Base-by-base conservation (phyloP, 2,113 vertebrate genomes). In the Piaya cayana region DNA sequence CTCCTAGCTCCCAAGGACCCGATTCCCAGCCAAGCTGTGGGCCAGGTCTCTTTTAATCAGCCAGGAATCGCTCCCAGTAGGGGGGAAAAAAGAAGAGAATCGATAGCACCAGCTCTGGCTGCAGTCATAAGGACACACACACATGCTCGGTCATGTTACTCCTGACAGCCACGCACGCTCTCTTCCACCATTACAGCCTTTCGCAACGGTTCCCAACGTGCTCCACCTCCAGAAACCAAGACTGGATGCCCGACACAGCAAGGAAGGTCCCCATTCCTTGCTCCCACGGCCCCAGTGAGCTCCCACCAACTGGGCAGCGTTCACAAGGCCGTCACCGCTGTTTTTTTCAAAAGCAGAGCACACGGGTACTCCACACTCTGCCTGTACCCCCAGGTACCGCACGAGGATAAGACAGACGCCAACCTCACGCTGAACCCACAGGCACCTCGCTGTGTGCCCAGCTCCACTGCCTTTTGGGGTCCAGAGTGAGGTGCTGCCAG, bases 311-410 rank as follows among this genome's bases (percentile, higher is more conserved):
- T 8, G 2, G 69, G 18, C 58, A 11, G 18, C 3, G 1, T 25
- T 17, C 32, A 0, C 39, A 12, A 47, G 4, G 2, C 30, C 8
- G 0, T 1, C 37, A 14, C 22, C 58, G 2, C 58, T 0, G 11
- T 21, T n/a, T 6, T 42, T 32, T 8, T 20, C 10, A 16, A 19
- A 36, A 47, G 16, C 23, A 5, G 18, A 11, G 56, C 1, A 8
- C 3, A 16, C 55, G 2, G 59, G 53, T 19, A 5, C 16, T 50
- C 74, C 19, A 2, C 1, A 11, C 8, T 29, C 20, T 14, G 14
- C 34, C 39, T 4, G 10, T 4, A 47, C 50, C 74, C 53, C 59
- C 49, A 13, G 49, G 34, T 76, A 29, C 56, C 59, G 85, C 11
- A 0, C 4, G 3, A 55, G 82, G 76, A 45, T 47, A 32, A 65